Evolutionary conservation across 1,140 invertebrate genomes (phyloP), one percentile per base, ranked within the genome.

Genomic region (Apis mellifera): DNA sequence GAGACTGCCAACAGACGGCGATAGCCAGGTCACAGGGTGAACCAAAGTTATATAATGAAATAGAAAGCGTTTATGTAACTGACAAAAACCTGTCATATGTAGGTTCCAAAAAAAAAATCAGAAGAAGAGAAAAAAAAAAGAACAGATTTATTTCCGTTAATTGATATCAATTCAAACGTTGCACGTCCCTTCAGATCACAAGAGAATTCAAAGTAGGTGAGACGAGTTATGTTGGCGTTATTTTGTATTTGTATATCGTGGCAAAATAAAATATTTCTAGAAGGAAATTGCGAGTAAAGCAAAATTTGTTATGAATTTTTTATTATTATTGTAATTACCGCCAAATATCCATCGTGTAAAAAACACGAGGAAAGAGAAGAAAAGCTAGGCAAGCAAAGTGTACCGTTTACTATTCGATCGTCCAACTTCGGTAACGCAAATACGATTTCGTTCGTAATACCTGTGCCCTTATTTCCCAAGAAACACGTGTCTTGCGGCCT

Each of bases 381-480:
- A 60, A 54, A 70, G 73, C 72, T n/a, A 68, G 59, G 55, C 59
- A 65, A 48, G 68, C 19, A 69, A 59, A 70, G 26, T 60, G 23
- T 59, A 60, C 32, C 62, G 32, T 82, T 57, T 66, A 59, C 52
- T 54, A 85, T 89, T 89, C 87, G 88, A 89, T 89, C 88, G 78
- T 86, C 60, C 75, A 84, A 84, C 78, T 83, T 84, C 50, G 50
- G 78, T 70, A 82, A 76, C 74, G 83, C 88, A 89, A 89, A 89
- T 89, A 89, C 88, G 85, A 89, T 89, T 89, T 89, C 55, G 65
- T 55, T 57, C 84, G 78, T 89, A 89, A 89, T 89, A 80, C 82
- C 82, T 88, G 86, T 91, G 90, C 80, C 90, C 87, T 91, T 91
- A 91, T 91, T 92, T 89, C 86, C 72, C 54, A 91, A 90, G 87